Evolutionary conservation across 1,140 invertebrate species (phyloP).

Genomic region (Globodera rostochiensis): DNA sequence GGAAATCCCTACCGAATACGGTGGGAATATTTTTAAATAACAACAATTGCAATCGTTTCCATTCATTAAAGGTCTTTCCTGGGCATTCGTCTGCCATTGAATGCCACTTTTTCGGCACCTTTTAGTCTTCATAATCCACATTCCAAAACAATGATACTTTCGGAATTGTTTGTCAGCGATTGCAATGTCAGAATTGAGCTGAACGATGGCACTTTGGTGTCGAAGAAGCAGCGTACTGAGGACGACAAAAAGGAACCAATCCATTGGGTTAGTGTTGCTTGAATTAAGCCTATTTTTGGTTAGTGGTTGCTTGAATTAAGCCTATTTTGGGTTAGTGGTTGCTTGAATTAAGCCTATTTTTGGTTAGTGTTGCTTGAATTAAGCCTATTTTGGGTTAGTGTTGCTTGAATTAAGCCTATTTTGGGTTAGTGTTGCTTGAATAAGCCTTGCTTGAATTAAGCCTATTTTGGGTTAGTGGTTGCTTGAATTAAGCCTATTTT

Average conservation of each 20-base stretch:
- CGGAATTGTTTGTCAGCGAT: constrained; percentile 87
- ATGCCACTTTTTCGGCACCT: constrained; percentile 84
- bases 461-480: too few species aligned
- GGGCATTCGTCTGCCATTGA: constrained; percentile 84
- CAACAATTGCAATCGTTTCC: neutral
- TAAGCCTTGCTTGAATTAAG: too few species aligned
- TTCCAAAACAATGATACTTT: constrained; percentile 79
- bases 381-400: too few species aligned
- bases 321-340: too few species aligned
- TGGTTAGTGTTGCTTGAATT: constrained; percentile 69
- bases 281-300: too few species aligned
- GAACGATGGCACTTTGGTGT: constrained; percentile 61
- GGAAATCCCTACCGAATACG: constrained; percentile 47
- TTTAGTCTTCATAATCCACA: constrained; percentile 93
- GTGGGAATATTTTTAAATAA: constrained; percentile 1
- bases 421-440: constrained; percentile 71
- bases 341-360: too few species aligned
- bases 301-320: too few species aligned
- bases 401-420: too few species aligned
- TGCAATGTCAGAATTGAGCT: constrained; percentile 72
- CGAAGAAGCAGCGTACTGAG: neutral
- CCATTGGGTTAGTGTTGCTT: constrained; percentile 69
- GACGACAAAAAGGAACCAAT: neutral
- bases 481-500: neutral
- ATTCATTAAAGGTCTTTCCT: constrained; percentile 73